Conservation (phyloP, 2,113 vertebrate species). For the Lagopus leucura region DNA sequence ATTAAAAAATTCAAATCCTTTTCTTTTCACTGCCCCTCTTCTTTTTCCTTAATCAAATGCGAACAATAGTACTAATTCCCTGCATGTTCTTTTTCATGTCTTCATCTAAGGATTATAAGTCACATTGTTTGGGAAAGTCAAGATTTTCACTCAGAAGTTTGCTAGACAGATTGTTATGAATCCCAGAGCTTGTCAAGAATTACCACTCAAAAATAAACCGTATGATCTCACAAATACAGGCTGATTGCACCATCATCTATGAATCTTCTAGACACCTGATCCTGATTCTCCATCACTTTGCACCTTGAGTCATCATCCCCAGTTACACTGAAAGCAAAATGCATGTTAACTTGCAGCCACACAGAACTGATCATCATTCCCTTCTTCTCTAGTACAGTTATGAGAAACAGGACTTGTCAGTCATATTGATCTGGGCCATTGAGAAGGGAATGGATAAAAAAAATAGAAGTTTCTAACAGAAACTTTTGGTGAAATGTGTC, state of each 20-base stretch:
- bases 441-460: not conserved
- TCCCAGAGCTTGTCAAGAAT: not conserved
- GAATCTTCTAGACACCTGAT: not conserved
- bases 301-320: not conserved
- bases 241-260: not conserved
- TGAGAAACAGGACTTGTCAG: not conserved
- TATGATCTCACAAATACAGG: constrained; percentile 16
- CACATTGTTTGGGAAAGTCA: constrained; percentile 12
- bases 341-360: not conserved
- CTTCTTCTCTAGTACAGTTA: not conserved
- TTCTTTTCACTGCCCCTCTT: not conserved
- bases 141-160: constrained; percentile 3
- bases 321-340: not conserved
- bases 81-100: not conserved
- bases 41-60: constrained; percentile 21
- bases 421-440: not conserved
- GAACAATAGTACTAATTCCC: constrained; percentile 46
- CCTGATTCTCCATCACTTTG: not conserved
- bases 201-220: not conserved
- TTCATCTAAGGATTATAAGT: not conserved
- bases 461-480: not conserved
- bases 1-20: not conserved
- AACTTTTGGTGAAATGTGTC: not conserved
- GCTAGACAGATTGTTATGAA: not conserved
- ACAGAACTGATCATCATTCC: not conserved